Conservation (phyloP, 2,113 vertebrate genomes). For the Hippocampus mohnikei region DNA sequence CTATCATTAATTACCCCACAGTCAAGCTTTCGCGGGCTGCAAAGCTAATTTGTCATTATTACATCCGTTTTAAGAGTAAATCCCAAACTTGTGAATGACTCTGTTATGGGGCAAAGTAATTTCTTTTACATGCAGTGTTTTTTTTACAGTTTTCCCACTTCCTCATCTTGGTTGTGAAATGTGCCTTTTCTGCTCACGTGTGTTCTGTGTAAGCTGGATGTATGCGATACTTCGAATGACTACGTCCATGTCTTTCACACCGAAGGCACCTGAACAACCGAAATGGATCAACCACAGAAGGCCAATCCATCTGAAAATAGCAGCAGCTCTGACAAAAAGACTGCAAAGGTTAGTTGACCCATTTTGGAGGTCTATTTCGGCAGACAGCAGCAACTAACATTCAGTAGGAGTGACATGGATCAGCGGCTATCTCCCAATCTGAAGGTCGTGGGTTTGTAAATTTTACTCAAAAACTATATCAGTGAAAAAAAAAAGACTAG, state of each 20-base stretch:
- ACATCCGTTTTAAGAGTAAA: neutral
- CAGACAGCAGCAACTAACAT: too few relatives aligned
- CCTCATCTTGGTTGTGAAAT: slow-evolving; percentile 29
- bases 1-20: neutral
- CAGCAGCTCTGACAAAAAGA: neutral
- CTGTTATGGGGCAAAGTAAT: neutral
- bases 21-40: neutral
- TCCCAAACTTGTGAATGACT: slow-evolving; percentile 19
- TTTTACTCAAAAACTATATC: too few relatives aligned
- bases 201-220: neutral
- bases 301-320: neutral
- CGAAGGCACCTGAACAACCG: slow-evolving; percentile 29
- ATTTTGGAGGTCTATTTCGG: too few relatives aligned
- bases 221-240: neutral
- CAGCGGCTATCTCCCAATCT: too few relatives aligned
- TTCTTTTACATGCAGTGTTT: slow-evolving; percentile 29
- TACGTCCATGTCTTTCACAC: slow-evolving; percentile 11
- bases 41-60: slow-evolving; percentile 5
- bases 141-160: slow-evolving; percentile 14
- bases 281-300: slow-evolving; percentile 24
- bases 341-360: slow-evolving; percentile 47
- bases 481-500: too few relatives aligned
- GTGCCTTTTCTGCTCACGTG: neutral
- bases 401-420: too few relatives aligned
- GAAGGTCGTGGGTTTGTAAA: too few relatives aligned